Conservation (phyloP, 2,113 vertebrate species). For the Atrichornis clamosus region DNA sequence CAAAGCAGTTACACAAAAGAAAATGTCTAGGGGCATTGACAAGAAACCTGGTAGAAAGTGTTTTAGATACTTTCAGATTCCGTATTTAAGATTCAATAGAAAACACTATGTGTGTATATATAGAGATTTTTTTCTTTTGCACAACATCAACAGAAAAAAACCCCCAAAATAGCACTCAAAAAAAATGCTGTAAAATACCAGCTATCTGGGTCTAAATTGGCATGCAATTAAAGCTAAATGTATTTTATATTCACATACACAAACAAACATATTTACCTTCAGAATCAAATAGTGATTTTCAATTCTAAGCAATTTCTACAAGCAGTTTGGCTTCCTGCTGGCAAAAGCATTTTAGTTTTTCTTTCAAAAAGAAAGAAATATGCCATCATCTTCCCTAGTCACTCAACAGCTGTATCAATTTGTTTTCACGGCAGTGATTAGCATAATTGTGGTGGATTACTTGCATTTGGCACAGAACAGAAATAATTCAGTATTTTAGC, state of each 20-base stretch:
- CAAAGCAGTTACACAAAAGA: background rate
- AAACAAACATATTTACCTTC: constrained; percentile 12
- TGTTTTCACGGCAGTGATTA: constrained; percentile 62
- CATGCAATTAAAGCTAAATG: background rate
- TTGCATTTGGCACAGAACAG: constrained; percentile 33
- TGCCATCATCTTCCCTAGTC: constrained; percentile 5
- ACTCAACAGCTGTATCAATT: constrained; percentile 48
- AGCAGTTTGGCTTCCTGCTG: constrained; percentile 18
- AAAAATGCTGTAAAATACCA: background rate
- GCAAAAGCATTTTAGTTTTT: background rate
- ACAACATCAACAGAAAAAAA: background rate
- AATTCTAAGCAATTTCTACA: constrained; percentile 4
- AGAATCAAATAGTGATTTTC: constrained; percentile 16
- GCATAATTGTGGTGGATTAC: constrained; percentile 46
- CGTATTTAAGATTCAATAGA: background rate
- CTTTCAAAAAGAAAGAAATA: constrained; percentile 30
- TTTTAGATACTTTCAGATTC: background rate
- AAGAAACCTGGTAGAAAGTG: background rate
- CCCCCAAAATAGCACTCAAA: background rate
- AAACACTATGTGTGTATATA: background rate
- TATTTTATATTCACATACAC: background rate
- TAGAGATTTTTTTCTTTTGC: background rate
- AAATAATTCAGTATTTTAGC: constrained; percentile 7
- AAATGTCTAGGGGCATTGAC: background rate
- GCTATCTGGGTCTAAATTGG: background rate